A percentile compares a stretch with the other conserved stretches of the same genome.
Evolutionary conservation across 2,797 vertebrate genomes (phyloP).

Genomic region (Sebastes steindachneri): DNA sequence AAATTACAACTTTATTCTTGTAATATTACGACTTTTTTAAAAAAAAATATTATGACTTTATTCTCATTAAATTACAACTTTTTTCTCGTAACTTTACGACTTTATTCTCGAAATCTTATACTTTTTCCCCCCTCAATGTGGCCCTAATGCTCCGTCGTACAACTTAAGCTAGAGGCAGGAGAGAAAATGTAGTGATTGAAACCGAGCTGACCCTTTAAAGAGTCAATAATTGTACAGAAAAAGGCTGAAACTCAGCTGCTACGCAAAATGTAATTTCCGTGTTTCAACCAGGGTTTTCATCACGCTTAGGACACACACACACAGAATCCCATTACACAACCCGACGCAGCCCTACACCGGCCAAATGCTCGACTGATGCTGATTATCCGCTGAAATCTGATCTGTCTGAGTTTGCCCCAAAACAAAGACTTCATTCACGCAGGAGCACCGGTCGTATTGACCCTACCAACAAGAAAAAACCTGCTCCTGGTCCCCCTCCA

Average conservation of each 20-base stretch:
- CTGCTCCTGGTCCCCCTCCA: background rate
- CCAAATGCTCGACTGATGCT: constrained; percentile 43
- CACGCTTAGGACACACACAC: background rate
- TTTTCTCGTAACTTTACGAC: no score
- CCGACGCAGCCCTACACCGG: constrained; percentile 2
- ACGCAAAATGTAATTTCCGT: background rate
- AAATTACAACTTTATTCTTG: no score
- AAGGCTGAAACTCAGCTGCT: background rate
- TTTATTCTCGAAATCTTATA: no score
- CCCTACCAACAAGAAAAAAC: constrained; percentile 4
- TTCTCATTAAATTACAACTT: no score
- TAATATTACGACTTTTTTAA: no score
- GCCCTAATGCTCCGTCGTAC: no score
- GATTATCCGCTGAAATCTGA: constrained; percentile 66
- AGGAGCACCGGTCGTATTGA: constrained; percentile 34
- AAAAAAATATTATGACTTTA: no score
- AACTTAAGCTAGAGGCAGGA: no score
- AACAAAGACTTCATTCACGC: constrained; percentile 70
- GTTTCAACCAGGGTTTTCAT: background rate
- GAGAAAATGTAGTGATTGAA: background rate
- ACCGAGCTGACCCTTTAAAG: background rate
- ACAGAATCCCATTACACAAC: constrained; percentile 19
- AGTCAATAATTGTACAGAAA: background rate
- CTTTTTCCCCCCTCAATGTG: no score
- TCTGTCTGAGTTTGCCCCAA: constrained; percentile 57